Percentiles rank a stretch among this genome's conserved stretches.
phyloP scores from a whole-genome alignment of 2,888 invertebrate genomes.

The Himalopsyche tibetana region DNA sequence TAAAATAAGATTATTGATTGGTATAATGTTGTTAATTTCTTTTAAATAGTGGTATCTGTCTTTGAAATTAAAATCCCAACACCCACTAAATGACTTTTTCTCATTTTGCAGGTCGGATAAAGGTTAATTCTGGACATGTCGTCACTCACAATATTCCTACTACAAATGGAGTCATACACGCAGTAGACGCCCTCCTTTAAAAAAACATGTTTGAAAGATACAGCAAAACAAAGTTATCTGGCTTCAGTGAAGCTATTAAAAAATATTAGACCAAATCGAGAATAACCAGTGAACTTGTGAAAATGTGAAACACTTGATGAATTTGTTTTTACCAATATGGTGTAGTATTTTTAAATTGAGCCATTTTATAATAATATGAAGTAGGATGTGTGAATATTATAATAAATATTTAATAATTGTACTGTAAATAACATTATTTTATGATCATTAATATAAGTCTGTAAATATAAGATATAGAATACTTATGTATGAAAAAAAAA shows the following conservation, averaged over 20 bases:
- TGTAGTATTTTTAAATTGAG: constrained; percentile 51
- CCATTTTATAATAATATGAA: constrained; percentile 54
- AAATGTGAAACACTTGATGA: neutral
- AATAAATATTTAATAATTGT: constrained; percentile 49
- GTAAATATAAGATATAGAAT: constrained; percentile 53
- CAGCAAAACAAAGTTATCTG: constrained; percentile 52
- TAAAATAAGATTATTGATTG: no score
- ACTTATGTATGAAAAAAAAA: neutral
- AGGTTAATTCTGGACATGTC: constrained; percentile 89
- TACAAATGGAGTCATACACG: constrained; percentile 92
- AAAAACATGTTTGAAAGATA: constrained; percentile 45
- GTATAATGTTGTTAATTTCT: no score
- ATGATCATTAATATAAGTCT: constrained; percentile 50
- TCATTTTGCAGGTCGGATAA: constrained; percentile 83
- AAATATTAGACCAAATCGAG: constrained; percentile 46
- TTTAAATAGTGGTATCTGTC: no score
- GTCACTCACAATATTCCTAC: constrained; percentile 91
- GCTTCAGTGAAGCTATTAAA: constrained; percentile 64
- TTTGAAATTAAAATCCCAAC: no score
- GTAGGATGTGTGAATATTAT: constrained; percentile 47
- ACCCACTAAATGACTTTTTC: constrained; percentile 50
- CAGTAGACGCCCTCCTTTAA: constrained; percentile 83
- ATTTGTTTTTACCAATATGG: constrained; percentile 12
- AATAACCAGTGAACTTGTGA: neutral
- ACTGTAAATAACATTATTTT: constrained; percentile 54